phyloP scores from a whole-genome alignment of 2,113 vertebrate genomes.

The Bambusicola thoracicus region DNA sequence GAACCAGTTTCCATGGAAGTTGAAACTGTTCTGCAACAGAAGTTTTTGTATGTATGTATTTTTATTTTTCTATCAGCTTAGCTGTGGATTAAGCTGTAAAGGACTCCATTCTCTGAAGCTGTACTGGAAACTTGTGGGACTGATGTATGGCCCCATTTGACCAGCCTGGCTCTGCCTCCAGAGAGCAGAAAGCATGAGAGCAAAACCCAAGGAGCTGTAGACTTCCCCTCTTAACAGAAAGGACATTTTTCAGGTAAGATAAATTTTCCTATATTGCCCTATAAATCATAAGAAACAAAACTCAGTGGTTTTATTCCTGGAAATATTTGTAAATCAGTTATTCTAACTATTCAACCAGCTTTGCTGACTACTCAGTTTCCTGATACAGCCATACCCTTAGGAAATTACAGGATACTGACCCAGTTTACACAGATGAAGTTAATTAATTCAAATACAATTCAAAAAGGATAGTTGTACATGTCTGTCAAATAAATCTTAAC shows the following conservation, averaged over 20 bases:
- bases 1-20: neutral
- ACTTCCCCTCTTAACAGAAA: conserved; percentile 54
- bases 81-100: conserved; percentile 37
- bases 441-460: conserved; percentile 69
- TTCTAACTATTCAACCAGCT: conserved; percentile 64
- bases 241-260: conserved; percentile 71
- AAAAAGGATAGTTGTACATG: conserved; percentile 47
- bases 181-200: conserved; percentile 33
- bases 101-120: neutral
- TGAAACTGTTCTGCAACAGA: neutral
- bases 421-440: conserved; percentile 72
- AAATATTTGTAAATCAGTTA: conserved; percentile 71
- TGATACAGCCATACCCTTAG: conserved; percentile 63
- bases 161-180: conserved; percentile 21
- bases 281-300: conserved; percentile 58
- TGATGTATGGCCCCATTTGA: conserved; percentile 35
- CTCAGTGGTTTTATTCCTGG: conserved; percentile 56
- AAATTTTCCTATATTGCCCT: conserved; percentile 69
- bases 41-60: neutral
- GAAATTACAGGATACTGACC: conserved; percentile 67
- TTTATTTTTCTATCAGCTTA: neutral
- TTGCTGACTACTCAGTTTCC: conserved; percentile 64
- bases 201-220: conserved; percentile 20
- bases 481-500: conserved; percentile 66
- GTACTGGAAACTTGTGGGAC: neutral